phyloP scores from a whole-genome alignment of 2,797 vertebrate genomes.

The Enteromius treurensis region DNA sequence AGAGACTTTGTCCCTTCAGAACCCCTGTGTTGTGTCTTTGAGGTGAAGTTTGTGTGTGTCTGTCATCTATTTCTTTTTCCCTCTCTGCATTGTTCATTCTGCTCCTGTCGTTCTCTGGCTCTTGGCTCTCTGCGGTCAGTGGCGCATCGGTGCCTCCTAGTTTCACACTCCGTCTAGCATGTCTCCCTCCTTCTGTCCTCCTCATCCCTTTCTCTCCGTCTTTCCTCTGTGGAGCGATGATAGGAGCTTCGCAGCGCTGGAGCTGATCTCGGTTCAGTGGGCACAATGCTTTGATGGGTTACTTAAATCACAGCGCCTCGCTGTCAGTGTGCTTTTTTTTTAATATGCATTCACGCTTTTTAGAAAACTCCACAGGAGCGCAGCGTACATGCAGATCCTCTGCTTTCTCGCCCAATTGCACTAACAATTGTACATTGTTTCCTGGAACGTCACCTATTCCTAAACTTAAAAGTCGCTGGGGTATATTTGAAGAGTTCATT shows the following conservation, averaged over 20 bases:
- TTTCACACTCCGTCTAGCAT: conserved; percentile 80
- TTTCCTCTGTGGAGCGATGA: conserved; percentile 50
- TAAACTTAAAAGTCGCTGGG: too few species aligned
- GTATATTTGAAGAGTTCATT: too few species aligned
- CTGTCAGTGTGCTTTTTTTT: conserved; percentile 32
- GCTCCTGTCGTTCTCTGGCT: conserved; percentile 19
- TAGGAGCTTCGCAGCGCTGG: conserved; percentile 43
- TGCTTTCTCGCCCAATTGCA: neutral
- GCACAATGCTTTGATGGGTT: conserved; percentile 62
- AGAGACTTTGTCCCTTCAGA: neutral
- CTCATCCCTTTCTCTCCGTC: neutral
- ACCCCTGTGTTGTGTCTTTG: neutral
- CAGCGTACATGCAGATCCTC: neutral
- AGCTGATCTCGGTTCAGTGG: conserved; percentile 56
- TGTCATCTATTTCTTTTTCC: conserved; percentile 10
- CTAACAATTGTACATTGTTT: conserved; percentile 1
- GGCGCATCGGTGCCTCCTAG: conserved; percentile 76
- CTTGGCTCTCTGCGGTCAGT: conserved; percentile 68
- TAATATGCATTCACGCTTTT: conserved; percentile 9
- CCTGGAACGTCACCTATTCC: neutral
- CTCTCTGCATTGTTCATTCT: conserved; percentile 17
- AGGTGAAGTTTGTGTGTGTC: neutral
- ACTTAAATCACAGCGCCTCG: conserved; percentile 56
- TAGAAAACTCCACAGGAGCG: neutral
- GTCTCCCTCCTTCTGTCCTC: conserved; percentile 68